Percentiles rank a stretch among this genome's conserved stretches.
These are phyloP conservation scores for Plutella xylostella DNA, from an alignment of 2,888 invertebrate species.

Conservation along the genomic window DNA sequence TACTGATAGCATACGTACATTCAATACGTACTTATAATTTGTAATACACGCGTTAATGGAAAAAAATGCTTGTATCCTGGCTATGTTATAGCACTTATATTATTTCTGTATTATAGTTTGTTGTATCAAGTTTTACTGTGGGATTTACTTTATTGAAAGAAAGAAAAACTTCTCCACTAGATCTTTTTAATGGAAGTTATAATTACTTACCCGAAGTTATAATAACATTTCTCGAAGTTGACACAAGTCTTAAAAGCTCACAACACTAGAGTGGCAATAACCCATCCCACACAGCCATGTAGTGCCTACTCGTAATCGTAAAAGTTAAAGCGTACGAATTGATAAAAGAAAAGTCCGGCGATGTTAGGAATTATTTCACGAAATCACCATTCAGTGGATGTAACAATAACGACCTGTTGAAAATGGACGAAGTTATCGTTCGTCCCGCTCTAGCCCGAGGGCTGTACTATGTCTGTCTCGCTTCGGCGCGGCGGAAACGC, in stretches of 20 bases:
- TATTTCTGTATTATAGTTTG: no score
- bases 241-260: neutral
- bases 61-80: no score
- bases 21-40: no score
- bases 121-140: no score
- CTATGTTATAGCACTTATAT: no score
- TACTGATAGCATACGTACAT: no score
- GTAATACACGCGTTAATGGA: no score
- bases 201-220: neutral
- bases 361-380: conserved; percentile 52
- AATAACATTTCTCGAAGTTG: neutral
- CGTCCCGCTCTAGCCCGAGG: conserved; percentile 41
- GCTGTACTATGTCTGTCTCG: conserved; percentile 39
- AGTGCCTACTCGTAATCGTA: neutral
- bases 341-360: conserved; percentile 24
- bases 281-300: no score
- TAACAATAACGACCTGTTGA: conserved; percentile 68
- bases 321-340: conserved; percentile 38
- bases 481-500: conserved; percentile 26
- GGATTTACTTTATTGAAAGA: no score
- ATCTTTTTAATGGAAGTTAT: no score
- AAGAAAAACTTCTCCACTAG: no score
- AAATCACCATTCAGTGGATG: conserved; percentile 58
- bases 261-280: neutral
- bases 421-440: conserved; percentile 37